These are phyloP conservation scores for Mesitornis unicolor DNA, from an alignment of 2,113 vertebrate genomes.

Conservation along the genomic window DNA sequence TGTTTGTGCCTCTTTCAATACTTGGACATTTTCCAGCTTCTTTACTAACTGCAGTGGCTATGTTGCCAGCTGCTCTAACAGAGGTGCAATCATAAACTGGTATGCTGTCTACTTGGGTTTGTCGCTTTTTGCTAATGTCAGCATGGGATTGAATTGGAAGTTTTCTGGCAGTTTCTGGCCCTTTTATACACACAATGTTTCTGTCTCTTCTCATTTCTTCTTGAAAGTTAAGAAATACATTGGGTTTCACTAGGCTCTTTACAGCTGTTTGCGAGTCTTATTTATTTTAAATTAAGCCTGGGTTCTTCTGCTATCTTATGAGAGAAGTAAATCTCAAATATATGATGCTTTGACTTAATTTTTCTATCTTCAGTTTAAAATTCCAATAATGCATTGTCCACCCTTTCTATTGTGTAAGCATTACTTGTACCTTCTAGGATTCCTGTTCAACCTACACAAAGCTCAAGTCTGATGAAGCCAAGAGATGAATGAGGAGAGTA, in stretches of 20 bases:
- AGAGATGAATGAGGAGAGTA: background rate
- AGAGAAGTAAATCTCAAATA: background rate
- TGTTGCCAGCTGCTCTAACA: slow-evolving; percentile 34
- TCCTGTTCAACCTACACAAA: background rate
- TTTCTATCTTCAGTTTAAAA: background rate
- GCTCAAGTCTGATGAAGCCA: background rate
- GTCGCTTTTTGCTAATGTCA: slow-evolving; percentile 10
- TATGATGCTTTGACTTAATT: background rate
- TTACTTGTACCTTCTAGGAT: background rate
- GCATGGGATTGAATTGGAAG: background rate
- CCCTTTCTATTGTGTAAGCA: background rate
- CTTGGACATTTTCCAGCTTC: background rate
- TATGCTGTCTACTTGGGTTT: slow-evolving; percentile 32
- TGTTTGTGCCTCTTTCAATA: background rate
- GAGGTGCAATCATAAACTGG: slow-evolving; percentile 5
- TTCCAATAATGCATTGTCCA: background rate
- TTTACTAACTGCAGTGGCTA: background rate
- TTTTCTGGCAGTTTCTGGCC: slow-evolving; percentile 18
- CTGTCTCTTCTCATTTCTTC: slow-evolving; percentile 38
- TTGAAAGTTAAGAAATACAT: background rate
- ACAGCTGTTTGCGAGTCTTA: background rate
- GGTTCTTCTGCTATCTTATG: background rate
- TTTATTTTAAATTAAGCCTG: background rate
- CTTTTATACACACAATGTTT: background rate
- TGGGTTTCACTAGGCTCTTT: background rate